These are phyloP conservation scores for Actinopyga echinites DNA, from an alignment of 53 echinoderm and acorn worm species.

Conservation along the genomic window DNA sequence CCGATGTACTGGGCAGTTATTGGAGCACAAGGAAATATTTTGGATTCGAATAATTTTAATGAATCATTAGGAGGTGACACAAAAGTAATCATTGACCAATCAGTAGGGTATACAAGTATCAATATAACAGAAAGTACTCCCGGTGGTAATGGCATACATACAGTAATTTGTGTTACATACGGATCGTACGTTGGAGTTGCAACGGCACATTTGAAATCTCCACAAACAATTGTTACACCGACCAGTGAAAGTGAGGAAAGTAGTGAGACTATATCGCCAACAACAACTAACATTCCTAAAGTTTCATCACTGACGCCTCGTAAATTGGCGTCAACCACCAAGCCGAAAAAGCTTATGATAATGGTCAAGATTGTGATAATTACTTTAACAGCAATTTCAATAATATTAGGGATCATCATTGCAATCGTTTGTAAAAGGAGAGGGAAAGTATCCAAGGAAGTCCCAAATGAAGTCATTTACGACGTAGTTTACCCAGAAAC, in stretches of 20 bases:
- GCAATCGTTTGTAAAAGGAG: too few relatives aligned
- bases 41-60: neutral
- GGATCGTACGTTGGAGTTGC: neutral
- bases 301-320: too few relatives aligned
- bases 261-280: neutral
- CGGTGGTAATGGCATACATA: neutral
- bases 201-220: neutral
- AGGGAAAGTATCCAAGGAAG: too few relatives aligned
- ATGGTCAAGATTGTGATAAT: neutral
- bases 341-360: too few relatives aligned
- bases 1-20: conserved; percentile 7
- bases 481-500: neutral
- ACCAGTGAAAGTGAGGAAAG: neutral
- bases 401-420: too few relatives aligned
- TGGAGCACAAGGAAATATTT: neutral
- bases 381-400: neutral
- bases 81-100: neutral
- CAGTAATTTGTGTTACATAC: neutral
- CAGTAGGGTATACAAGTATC: neutral
- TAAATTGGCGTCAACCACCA: too few relatives aligned
- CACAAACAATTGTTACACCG: neutral
- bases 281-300: neutral
- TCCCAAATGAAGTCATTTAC: neutral
- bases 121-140: neutral
- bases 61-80: neutral